These are phyloP conservation scores for Palythoa heliodiscus DNA, from an alignment of 92 coral and sea anemone species.

Conservation along the genomic window DNA sequence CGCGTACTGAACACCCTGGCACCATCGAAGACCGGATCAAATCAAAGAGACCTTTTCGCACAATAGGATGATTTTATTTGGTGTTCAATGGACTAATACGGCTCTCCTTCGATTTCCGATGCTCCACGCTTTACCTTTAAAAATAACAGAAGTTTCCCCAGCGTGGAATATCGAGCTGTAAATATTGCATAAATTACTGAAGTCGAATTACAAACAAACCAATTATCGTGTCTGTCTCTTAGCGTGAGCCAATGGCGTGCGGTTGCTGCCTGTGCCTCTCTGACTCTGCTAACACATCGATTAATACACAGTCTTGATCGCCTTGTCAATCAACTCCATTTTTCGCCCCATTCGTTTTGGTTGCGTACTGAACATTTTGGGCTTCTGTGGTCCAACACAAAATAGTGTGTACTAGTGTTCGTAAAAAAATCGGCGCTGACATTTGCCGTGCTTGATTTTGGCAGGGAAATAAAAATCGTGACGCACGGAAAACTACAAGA, in stretches of 20 bases:
- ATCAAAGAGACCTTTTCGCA: neutral
- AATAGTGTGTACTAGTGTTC: constrained; percentile 17
- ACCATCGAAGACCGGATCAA: neutral
- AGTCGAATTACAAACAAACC: constrained; percentile 74
- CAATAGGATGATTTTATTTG: neutral
- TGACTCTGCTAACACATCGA: constrained; percentile 68
- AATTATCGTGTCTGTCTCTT: constrained; percentile 69
- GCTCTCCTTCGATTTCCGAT: constrained; percentile 23
- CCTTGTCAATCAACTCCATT: constrained; percentile 67
- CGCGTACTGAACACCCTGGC: too few relatives aligned
- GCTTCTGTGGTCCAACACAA: constrained; percentile 12
- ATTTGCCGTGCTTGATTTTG: constrained; percentile 21
- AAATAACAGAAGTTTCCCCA: constrained; percentile 24
- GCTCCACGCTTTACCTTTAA: constrained; percentile 33
- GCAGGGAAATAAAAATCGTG: constrained; percentile 26
- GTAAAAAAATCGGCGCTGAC: neutral
- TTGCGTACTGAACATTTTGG: constrained; percentile 6
- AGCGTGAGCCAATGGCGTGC: constrained; percentile 68
- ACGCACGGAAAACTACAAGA: constrained; percentile 21
- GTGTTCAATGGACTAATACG: neutral
- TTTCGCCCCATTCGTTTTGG: constrained; percentile 34
- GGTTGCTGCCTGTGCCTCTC: constrained; percentile 3
- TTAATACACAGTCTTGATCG: constrained; percentile 65
- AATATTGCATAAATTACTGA: constrained; percentile 85
- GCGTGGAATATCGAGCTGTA: constrained; percentile 55